Base-by-base conservation (phyloP, 2,888 invertebrate species). In the Caradrina clavipalpis region DNA sequence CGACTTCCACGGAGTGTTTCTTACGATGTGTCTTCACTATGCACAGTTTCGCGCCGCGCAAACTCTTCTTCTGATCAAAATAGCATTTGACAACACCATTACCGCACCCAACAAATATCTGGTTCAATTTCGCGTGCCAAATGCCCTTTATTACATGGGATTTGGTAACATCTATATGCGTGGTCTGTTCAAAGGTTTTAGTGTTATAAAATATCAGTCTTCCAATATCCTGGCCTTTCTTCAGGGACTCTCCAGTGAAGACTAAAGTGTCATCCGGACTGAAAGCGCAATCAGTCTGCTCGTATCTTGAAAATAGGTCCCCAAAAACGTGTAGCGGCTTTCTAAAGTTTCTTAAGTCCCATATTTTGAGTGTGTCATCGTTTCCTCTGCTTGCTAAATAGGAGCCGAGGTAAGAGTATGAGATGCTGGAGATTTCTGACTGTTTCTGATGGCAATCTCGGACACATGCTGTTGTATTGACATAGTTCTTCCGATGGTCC, bases 91-190 rank as follows among this genome's bases (percentile, higher is more conserved):
- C 97, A 0, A 97, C 96, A 0, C 99, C 99, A 89, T 99, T 98
- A 0, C 99, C 99, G 82, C 98, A 98, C 0, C 99, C 98, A 0
- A 98, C 97, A 77, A 99, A 98, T 53, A 99, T 97, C 91, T 99
- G 99, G 90, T 99, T 99, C n/a, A 99, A 93, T 90, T 99, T 98
- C 0, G 99, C 98, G 94, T 99, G 99, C 99, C 99, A 99, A 0
- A 98, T 91, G 0, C 98, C 97, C 89, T 99, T 98, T 1, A 99
- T 98, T 0, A 99, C 97, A 80, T 98, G 98, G 0, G 98, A 97
- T 85, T 98, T 97, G 0, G 97, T 97, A 0, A 99, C 98, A 11
- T 97, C 97, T 66, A 99, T 97, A 76, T 97, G 97, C 51, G 97
- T 97, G 0, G 98, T 96, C 42, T 97, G 88, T 26, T 98, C 97